phyloP scores from a whole-genome alignment of 2,888 invertebrate genomes.

The Eristalis pertinax region DNA sequence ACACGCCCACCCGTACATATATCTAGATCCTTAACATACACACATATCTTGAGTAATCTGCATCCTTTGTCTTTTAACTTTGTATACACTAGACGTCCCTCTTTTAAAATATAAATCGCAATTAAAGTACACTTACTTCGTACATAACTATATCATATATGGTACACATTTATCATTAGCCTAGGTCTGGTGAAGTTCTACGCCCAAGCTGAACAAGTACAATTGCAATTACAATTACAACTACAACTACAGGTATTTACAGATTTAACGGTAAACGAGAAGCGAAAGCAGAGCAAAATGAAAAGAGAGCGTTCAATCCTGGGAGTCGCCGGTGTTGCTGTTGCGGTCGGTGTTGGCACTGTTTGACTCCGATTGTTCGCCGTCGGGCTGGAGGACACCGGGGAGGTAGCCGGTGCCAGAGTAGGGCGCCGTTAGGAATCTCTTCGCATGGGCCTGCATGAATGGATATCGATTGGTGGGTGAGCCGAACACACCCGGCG shows the following conservation, averaged over 20 bases:
- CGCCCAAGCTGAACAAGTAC: conserved; percentile 19
- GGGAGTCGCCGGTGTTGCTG: conserved; percentile 81
- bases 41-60: conserved; percentile 16
- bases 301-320: conserved; percentile 77
- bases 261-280: conserved; percentile 22
- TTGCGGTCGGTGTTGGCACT: conserved; percentile 80
- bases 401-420: conserved; percentile 92
- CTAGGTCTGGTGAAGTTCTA: conserved; percentile 47
- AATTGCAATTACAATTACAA: too few species aligned
- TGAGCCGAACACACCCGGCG: conserved; percentile 81
- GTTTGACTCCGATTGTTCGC: conserved; percentile 81
- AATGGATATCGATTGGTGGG: conserved; percentile 81
- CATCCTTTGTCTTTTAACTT: conserved; percentile 41
- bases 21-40: conserved; percentile 33
- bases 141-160: conserved; percentile 21
- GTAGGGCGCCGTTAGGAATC: conserved; percentile 91
- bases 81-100: conserved; percentile 33
- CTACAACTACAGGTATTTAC: conserved; percentile 56
- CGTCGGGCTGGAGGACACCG: conserved; percentile 85
- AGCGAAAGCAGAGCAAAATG: conserved; percentile 23
- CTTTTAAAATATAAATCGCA: conserved; percentile 59
- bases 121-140: conserved; percentile 41
- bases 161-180: conserved; percentile 47
- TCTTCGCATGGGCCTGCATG: conserved; percentile 86
- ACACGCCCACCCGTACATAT: conserved; percentile 16